phyloP scores from a whole-genome alignment of 2,888 invertebrate genomes.

The Adelognathus sp. region DNA sequence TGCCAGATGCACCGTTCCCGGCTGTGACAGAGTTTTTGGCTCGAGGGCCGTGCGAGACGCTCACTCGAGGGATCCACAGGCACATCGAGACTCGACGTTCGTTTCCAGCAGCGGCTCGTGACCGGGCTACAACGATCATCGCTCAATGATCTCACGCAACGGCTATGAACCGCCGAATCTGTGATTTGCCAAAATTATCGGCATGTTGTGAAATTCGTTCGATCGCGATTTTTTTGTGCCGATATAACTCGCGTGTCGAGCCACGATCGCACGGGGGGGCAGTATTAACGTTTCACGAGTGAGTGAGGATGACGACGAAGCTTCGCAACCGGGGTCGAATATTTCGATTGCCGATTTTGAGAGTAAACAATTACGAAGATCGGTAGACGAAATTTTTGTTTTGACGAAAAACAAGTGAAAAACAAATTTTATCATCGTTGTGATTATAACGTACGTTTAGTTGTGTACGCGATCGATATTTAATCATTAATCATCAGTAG shows the following conservation, averaged over 20 bases:
- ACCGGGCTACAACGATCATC: slow-evolving; percentile 71
- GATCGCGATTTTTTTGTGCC: background rate
- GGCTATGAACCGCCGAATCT: slow-evolving; percentile 66
- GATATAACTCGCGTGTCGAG: background rate
- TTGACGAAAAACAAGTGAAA: background rate
- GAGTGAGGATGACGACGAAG: background rate
- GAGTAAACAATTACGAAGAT: background rate
- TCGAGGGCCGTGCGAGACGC: slow-evolving; percentile 90
- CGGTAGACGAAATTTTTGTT: slow-evolving; percentile 6
- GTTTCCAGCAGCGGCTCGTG: slow-evolving; percentile 77
- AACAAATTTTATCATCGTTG: slow-evolving; percentile 79
- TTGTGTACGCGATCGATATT: slow-evolving; percentile 76
- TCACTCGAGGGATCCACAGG: slow-evolving; percentile 83
- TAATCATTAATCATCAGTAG: slow-evolving; percentile 79
- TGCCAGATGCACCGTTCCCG: slow-evolving; percentile 89
- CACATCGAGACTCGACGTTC: slow-evolving; percentile 75
- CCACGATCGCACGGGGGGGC: slow-evolving; percentile 27
- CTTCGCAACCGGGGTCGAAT: slow-evolving; percentile 1
- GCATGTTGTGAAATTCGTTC: background rate
- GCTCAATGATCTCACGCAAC: slow-evolving; percentile 67
- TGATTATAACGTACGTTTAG: slow-evolving; percentile 78
- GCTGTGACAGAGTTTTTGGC: slow-evolving; percentile 90
- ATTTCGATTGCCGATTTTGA: background rate
- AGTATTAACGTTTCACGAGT: slow-evolving; percentile 48
- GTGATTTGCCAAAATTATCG: slow-evolving; percentile 57